phyloP scores from a whole-genome alignment of 1,140 invertebrate species.

The Sitobion miscanthi region DNA sequence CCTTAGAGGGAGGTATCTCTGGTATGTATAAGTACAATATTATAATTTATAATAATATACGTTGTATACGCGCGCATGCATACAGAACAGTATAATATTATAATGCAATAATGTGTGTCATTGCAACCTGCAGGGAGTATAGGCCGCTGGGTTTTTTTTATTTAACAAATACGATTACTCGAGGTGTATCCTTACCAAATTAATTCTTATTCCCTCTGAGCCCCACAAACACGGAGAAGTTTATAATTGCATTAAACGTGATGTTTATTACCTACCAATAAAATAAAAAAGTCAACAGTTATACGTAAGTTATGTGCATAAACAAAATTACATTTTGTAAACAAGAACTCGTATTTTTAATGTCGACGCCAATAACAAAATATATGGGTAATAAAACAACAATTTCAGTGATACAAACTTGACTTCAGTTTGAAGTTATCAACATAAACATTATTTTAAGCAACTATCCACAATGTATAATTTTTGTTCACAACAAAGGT shows the following conservation, averaged over 20 bases:
- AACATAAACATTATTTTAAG: not conserved
- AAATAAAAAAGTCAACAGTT: not conserved
- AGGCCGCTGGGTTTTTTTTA: not conserved
- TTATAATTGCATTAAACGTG: not conserved
- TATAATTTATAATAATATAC: not conserved
- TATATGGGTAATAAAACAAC: not conserved
- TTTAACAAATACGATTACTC: not conserved
- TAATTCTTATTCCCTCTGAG: not conserved
- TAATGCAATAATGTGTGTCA: not conserved
- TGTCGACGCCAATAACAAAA: not conserved
- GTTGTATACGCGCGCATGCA: not conserved
- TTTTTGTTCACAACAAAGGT: not conserved
- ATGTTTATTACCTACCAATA: not conserved
- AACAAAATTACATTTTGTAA: not conserved
- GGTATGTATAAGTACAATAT: not conserved
- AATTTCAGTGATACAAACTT: not conserved
- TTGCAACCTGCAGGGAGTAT: not conserved
- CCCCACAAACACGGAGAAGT: not conserved
- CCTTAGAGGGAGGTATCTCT: not conserved
- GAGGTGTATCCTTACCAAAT: not conserved
- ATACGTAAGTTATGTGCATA: not conserved
- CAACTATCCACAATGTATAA: not conserved
- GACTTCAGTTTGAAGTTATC: not conserved
- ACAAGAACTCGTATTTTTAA: not conserved
- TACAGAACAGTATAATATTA: not conserved